phyloP scores from a whole-genome alignment of 1,140 invertebrate genomes.

The Solen grandis region DNA sequence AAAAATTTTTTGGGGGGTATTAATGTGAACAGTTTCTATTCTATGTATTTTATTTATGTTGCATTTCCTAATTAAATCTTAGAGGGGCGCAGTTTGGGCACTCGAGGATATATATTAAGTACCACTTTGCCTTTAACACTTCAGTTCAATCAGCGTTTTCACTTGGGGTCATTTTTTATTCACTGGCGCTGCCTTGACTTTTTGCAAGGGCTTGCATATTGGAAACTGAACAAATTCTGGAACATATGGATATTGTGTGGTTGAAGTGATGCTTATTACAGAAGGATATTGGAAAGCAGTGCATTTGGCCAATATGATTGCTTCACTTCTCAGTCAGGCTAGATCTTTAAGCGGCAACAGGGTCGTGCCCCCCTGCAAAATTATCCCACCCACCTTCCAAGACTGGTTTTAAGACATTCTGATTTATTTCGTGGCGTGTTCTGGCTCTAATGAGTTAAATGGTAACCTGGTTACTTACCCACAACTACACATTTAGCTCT shows the following conservation, averaged over 20 bases:
- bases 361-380: too few relatives aligned
- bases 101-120: too few relatives aligned
- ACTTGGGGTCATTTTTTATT: background rate
- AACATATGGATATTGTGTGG: background rate
- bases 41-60: too few relatives aligned
- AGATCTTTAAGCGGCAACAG: background rate
- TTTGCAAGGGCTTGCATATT: background rate
- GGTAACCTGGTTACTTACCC: constrained; percentile 57
- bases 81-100: too few relatives aligned
- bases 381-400: too few relatives aligned
- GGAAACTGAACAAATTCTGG: background rate
- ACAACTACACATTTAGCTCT: constrained; percentile 76
- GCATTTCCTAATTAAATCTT: too few relatives aligned
- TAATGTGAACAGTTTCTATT: too few relatives aligned
- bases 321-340: background rate
- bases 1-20: background rate
- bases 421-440: too few relatives aligned
- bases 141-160: too few relatives aligned
- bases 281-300: background rate
- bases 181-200: background rate
- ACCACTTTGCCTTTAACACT: too few relatives aligned
- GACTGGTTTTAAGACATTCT: too few relatives aligned
- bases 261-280: background rate
- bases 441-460: background rate
- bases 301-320: background rate